Evolutionary conservation across 2,888 invertebrate species (phyloP).

Genomic region (Amphiduros pacificus): DNA sequence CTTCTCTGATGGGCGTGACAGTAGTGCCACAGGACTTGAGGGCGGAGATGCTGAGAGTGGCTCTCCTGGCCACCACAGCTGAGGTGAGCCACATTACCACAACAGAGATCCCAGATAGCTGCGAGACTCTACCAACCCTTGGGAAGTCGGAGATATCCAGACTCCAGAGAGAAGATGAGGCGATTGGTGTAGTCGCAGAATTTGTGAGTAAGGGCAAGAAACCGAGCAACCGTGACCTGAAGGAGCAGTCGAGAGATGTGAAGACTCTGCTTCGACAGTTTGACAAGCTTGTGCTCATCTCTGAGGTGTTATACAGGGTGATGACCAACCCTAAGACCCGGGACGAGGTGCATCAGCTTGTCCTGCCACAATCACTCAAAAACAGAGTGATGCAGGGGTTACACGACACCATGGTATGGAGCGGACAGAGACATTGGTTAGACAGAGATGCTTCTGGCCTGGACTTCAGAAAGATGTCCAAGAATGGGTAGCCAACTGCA

Average conservation of each 20-base stretch:
- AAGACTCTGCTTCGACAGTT: not conserved
- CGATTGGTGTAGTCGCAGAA: not conserved
- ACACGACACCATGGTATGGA: not conserved
- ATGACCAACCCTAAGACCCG: not conserved
- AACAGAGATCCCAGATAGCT: no score
- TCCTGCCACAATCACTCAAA: not conserved
- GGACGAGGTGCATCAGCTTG: not conserved
- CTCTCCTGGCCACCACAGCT: no score
- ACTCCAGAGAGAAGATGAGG: not conserved
- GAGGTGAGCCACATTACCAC: no score
- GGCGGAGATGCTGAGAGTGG: no score
- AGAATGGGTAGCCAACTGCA: not conserved
- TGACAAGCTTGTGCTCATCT: not conserved
- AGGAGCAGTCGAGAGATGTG: not conserved
- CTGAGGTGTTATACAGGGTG: not conserved
- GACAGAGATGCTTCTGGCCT: not conserved
- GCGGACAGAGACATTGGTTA: not conserved
- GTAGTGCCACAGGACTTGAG: not conserved
- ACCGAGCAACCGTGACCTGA: not conserved
- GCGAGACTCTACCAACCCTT: not conserved
- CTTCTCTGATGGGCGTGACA: not conserved
- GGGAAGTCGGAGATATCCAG: not conserved
- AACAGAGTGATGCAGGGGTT: not conserved
- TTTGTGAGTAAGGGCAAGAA: not conserved
- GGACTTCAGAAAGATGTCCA: not conserved